phyloP scores from a whole-genome alignment of 2,797 vertebrate genomes.

The Erethizon dorsatum region DNA sequence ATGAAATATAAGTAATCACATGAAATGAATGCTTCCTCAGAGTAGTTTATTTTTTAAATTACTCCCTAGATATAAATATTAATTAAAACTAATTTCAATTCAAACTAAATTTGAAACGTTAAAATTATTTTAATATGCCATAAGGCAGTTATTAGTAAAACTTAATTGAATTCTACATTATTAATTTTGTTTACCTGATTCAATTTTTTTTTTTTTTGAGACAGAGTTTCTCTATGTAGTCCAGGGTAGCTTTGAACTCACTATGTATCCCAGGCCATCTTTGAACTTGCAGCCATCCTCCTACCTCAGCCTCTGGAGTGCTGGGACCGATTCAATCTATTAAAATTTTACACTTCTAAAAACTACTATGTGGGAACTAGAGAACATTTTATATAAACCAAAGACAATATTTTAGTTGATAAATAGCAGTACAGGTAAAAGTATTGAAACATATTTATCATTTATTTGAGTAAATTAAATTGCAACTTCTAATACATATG shows the following conservation, averaged over 20 bases:
- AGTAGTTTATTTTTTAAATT: neutral
- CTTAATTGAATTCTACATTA: neutral
- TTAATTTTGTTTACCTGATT: neutral
- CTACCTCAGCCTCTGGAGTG: neutral
- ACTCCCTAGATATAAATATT: neutral
- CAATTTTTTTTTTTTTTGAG: neutral
- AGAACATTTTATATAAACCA: neutral
- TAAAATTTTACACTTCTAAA: neutral
- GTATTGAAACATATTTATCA: neutral
- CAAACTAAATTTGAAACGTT: neutral
- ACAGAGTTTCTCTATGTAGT: neutral
- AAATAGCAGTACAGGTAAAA: neutral
- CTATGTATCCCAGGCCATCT: fast-evolving
- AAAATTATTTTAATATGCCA: neutral
- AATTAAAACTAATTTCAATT: neutral
- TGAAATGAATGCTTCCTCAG: neutral
- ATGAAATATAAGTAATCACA: neutral
- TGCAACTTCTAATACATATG: neutral
- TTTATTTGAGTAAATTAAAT: neutral
- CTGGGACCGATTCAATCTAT: neutral
- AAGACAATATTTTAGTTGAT: neutral
- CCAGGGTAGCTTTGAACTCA: neutral
- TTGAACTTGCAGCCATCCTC: neutral
- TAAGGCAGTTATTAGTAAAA: neutral
- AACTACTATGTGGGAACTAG: neutral